Evolutionary conservation across 1,140 invertebrate species (phyloP).

Genomic region (Achatina immaculata): DNA sequence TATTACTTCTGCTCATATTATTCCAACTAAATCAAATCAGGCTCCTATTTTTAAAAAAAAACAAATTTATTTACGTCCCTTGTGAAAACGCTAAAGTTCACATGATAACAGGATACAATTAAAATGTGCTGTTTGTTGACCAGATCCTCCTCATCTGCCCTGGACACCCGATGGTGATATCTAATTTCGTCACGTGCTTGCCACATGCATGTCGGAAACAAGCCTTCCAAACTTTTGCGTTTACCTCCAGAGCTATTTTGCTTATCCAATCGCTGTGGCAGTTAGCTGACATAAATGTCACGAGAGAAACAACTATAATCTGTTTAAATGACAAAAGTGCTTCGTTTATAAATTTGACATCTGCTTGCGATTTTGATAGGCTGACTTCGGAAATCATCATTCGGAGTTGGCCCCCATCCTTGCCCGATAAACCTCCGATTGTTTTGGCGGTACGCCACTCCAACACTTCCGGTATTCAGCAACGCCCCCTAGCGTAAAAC

Average conservation of each 20-base stretch:
- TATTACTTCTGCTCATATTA: too few species aligned
- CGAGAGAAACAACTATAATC: constrained; percentile 16
- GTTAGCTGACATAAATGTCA: constrained; percentile 34
- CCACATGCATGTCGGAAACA: not conserved
- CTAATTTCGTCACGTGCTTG: not conserved
- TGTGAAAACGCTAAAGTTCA: too few species aligned
- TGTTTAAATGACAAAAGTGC: constrained; percentile 36
- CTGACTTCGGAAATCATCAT: constrained; percentile 26
- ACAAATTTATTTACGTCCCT: too few species aligned
- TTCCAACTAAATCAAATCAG: too few species aligned
- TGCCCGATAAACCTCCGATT: not conserved
- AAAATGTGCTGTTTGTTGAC: too few species aligned
- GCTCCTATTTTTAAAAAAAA: too few species aligned
- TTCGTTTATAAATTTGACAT: constrained; percentile 26
- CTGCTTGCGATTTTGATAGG: constrained; percentile 6
- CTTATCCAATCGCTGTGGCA: constrained; percentile 11
- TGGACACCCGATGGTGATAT: too few species aligned
- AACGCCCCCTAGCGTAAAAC: not conserved
- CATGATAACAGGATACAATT: too few species aligned
- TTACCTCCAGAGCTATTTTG: not conserved
- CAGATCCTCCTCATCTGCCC: too few species aligned
- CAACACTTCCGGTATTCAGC: not conserved
- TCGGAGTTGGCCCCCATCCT: not conserved
- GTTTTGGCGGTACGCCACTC: constrained; percentile 15
- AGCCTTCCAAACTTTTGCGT: not conserved